Evolutionary conservation across 2,888 invertebrate genomes (phyloP).

Genomic region (Andricus curvator): DNA sequence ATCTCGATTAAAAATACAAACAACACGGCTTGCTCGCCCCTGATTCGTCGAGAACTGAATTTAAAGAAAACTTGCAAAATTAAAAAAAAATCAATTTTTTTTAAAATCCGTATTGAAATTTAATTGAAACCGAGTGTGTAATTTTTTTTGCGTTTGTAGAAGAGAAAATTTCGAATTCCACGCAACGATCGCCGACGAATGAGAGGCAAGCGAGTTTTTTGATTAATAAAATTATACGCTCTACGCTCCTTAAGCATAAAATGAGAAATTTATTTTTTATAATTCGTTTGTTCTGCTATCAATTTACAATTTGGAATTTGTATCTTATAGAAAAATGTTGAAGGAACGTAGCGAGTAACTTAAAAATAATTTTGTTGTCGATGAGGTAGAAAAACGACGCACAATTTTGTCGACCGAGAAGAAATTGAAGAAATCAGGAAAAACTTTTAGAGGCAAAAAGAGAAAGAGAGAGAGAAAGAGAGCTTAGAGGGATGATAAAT

Average conservation of each 20-base stretch:
- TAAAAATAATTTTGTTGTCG: constrained; percentile 52
- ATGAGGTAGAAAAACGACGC: constrained; percentile 43
- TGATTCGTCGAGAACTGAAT: constrained; percentile 56
- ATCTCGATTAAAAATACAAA: constrained; percentile 61
- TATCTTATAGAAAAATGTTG: constrained; percentile 43
- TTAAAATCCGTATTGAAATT: neutral
- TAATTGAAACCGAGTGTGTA: neutral
- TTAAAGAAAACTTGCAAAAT: constrained; percentile 26
- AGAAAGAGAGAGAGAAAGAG: constrained; percentile 50
- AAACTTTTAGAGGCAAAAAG: constrained; percentile 45
- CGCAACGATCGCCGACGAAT: constrained; percentile 57
- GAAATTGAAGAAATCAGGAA: constrained; percentile 47
- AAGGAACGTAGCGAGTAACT: constrained; percentile 53
- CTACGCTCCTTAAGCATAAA: constrained; percentile 56
- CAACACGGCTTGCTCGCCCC: constrained; percentile 58
- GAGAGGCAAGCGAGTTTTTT: constrained; percentile 69
- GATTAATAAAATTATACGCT: constrained; percentile 61
- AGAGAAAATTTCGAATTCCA: neutral
- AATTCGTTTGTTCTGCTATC: constrained; percentile 41
- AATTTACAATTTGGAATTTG: constrained; percentile 40
- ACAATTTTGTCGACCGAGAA: constrained; percentile 46
- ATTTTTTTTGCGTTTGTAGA: neutral
- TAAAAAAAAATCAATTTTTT: constrained; percentile 42
- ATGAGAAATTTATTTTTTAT: constrained; percentile 43
- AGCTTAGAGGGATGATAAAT: constrained; percentile 45